phyloP scores from a whole-genome alignment of 2,888 invertebrate genomes.

The Sphecodes monilicornis region DNA sequence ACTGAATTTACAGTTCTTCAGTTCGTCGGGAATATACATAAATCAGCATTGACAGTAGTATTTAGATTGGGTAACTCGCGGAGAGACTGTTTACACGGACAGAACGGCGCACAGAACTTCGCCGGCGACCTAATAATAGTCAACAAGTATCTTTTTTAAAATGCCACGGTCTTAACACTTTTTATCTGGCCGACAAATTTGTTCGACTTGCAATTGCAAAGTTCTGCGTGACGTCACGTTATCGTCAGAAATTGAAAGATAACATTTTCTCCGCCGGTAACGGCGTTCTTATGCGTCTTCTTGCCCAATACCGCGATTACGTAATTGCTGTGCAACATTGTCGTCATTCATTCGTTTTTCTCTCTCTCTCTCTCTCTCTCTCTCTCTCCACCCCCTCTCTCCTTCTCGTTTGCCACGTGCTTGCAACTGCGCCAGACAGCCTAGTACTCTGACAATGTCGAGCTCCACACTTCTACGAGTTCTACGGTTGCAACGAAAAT shows the following conservation, averaged over 20 bases:
- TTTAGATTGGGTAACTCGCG: background rate
- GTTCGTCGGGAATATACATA: background rate
- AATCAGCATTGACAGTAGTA: background rate
- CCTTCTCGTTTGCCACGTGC: background rate
- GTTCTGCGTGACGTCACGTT: background rate
- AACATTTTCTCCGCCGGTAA: background rate
- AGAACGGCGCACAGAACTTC: background rate
- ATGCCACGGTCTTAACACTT: background rate
- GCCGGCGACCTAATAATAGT: background rate
- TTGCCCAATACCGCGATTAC: background rate
- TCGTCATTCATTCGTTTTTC: background rate
- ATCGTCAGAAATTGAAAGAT: background rate
- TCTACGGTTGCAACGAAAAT: background rate
- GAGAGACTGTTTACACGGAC: background rate
- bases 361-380: background rate
- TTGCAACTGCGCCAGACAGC: background rate
- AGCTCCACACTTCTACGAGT: background rate
- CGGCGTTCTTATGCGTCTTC: background rate
- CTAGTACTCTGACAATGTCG: background rate
- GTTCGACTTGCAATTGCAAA: background rate
- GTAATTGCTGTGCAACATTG: background rate
- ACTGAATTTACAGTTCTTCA: background rate
- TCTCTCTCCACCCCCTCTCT: no score
- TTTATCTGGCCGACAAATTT: background rate
- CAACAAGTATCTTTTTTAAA: background rate